Conservation (phyloP, 1,140 invertebrate genomes). For the Hyles euphorbiae region DNA sequence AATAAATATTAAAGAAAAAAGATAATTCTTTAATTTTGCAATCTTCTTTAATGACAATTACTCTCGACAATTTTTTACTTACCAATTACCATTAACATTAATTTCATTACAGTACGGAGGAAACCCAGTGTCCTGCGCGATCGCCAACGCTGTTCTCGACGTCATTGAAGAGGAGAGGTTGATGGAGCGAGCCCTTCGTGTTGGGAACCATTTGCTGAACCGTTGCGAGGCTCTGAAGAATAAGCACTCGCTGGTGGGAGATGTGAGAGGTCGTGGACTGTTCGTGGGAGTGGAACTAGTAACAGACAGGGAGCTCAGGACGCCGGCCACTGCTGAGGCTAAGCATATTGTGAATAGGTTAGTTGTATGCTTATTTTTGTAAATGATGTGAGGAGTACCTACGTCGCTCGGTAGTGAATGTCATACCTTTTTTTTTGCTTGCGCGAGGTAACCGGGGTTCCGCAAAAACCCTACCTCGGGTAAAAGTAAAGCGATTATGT, state of each 20-base stretch:
- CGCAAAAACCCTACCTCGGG: too few relatives aligned
- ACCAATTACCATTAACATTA: too few relatives aligned
- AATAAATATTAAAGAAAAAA: too few relatives aligned
- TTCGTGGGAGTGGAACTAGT: constrained; percentile 97
- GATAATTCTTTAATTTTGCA: too few relatives aligned
- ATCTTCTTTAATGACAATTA: too few relatives aligned
- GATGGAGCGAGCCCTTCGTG: constrained; percentile 85
- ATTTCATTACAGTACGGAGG: constrained; percentile 89
- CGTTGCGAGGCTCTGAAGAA: constrained; percentile 82
- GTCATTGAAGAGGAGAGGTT: constrained; percentile 93
- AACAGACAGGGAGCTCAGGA: constrained; percentile 83
- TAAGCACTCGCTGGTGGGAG: constrained; percentile 89
- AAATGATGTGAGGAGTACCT: too few relatives aligned
- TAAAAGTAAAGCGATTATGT: too few relatives aligned
- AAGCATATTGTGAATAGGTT: constrained; percentile 86
- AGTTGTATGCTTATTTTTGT: too few relatives aligned
- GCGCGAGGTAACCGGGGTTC: too few relatives aligned
- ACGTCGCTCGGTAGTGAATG: too few relatives aligned
- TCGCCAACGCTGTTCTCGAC: constrained; percentile 96
- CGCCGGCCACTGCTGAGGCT: constrained; percentile 89
- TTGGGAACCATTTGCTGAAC: constrained; percentile 88
- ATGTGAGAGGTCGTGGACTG: constrained; percentile 91
- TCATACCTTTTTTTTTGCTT: too few relatives aligned
- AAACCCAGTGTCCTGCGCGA: constrained; percentile 97
- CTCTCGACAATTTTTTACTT: too few relatives aligned